Evolutionary conservation across 1,140 invertebrate species (phyloP), one percentile per base, ranked within the genome.

Genomic region (Copidosoma floridanum): DNA sequence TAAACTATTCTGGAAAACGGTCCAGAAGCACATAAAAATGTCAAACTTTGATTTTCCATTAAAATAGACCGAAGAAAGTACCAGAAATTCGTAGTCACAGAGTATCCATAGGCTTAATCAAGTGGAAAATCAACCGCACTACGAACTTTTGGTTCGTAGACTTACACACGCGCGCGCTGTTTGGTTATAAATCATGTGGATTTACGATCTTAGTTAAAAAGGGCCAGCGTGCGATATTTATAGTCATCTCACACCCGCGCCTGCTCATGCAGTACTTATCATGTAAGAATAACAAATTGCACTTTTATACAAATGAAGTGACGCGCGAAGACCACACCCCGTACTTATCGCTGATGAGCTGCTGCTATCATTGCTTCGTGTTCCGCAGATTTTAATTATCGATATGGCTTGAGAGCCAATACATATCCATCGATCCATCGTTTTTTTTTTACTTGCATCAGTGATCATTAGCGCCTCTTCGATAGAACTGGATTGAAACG

Each of bases 261-360:
- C 5, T 16, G 38, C 52, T 51, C 52, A 71, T 67, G 66, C 71
- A 77, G 77, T 78, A n/a, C n/a, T n/a, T n/a, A n/a, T n/a, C n/a
- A n/a, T n/a, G n/a, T 77, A 77, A 76, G 74, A 72, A 73, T 77
- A 79, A 78, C 76, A 78, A 79, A 79, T 79, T 79, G 74, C 78
- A 79, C 74, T 77, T 77, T 79, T 77, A 75, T 77, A 78, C 63
- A 74, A 73, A 71, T 67, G 69, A 60, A 62, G 26, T 55, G 59
- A 59, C 50, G 68, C 63, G 57, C 64, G 65, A 60, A 62, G 61
- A 48, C 43, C 48, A 43, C 52, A 43, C 52, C 24, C 52, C 24
- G 14, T n/a, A n/a, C 6, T 12, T 12, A 12, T 12, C 29, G 29
- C 29, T 32, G 29, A 6, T 12, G 29, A 8, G 6, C 29, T 8